Conservation (phyloP, 1,140 invertebrate genomes). For the Aethina tumida region DNA sequence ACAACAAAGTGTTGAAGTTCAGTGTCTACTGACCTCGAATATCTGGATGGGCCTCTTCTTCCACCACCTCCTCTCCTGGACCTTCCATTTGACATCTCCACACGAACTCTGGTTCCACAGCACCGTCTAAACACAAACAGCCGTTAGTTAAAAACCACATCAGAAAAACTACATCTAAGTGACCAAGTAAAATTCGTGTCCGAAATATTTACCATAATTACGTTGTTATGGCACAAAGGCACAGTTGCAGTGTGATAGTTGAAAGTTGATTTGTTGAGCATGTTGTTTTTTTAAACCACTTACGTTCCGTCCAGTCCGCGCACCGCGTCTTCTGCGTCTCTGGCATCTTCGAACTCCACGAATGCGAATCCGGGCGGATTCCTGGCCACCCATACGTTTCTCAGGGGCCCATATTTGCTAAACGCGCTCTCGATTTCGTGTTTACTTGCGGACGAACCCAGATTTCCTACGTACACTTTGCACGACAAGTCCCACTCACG, state of each 20-base stretch:
- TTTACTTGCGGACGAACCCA: slow-evolving; percentile 84
- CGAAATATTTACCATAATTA: too few species aligned
- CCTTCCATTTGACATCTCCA: slow-evolving; percentile 81
- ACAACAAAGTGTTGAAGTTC: slow-evolving; percentile 6
- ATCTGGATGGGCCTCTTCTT: slow-evolving; percentile 40
- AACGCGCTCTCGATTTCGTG: slow-evolving; percentile 88
- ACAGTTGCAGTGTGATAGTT: too few species aligned
- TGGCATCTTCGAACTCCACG: slow-evolving; percentile 94
- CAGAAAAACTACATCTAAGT: slow-evolving; percentile 2
- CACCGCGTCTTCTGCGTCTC: slow-evolving; percentile 97
- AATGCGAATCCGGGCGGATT: slow-evolving; percentile 95
- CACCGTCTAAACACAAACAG: slow-evolving; percentile 63
- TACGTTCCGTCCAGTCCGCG: slow-evolving; percentile 88
- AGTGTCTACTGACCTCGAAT: slow-evolving; percentile 40
- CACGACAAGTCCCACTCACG: slow-evolving; percentile 89
- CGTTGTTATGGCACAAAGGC: neutral
- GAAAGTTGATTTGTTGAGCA: neutral
- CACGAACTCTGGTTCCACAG: slow-evolving; percentile 72
- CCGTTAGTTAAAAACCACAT: slow-evolving; percentile 5
- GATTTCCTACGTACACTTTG: slow-evolving; percentile 98
- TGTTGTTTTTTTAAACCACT: slow-evolving; percentile 36
- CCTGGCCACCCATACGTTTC: slow-evolving; percentile 95
- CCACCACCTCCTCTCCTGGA: slow-evolving; percentile 57
- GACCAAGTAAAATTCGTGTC: slow-evolving; percentile 4
- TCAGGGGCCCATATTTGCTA: slow-evolving; percentile 85